Percentiles rank a stretch among this genome's conserved stretches.
Evolutionary conservation across 2,797 vertebrate species (phyloP).

Genomic region (Astyanax mexicanus): DNA sequence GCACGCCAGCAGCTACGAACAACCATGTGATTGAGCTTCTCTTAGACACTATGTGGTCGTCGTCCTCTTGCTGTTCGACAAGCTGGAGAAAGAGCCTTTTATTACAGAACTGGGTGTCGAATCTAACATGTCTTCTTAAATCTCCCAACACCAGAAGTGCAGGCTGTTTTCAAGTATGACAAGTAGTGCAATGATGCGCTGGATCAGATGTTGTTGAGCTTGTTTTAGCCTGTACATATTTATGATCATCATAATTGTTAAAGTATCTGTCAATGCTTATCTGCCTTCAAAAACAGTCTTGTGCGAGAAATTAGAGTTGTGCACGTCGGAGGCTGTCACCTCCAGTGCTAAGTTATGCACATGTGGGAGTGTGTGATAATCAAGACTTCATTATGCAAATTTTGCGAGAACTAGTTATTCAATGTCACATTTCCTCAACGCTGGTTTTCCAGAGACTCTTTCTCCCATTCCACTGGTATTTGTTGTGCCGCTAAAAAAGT

Average conservation of each 20-base stretch:
- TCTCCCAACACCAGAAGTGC: not conserved
- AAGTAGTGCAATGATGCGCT: not conserved
- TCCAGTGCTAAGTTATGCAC: constrained; percentile 33
- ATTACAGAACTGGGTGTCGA: not conserved
- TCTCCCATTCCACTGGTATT: constrained; percentile 15
- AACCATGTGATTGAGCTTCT: constrained; percentile 29
- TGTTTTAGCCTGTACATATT: not conserved
- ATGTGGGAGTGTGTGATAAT: constrained; percentile 36
- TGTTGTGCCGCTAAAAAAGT: constrained; percentile 37
- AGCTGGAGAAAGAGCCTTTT: constrained; percentile 15
- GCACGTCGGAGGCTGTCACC: constrained; percentile 3
- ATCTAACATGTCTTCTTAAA: constrained; percentile 3
- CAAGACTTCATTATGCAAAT: constrained; percentile 31
- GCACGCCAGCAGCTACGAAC: constrained; percentile 23
- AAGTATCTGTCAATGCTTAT: not conserved
- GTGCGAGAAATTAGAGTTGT: not conserved
- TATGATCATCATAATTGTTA: not conserved
- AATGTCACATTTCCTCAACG: constrained; percentile 9
- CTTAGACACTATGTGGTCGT: constrained; percentile 31
- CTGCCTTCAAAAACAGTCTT: constrained; percentile 6
- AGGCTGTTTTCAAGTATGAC: not conserved
- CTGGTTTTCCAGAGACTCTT: constrained; percentile 14
- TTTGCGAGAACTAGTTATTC: constrained; percentile 33
- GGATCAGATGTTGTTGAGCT: not conserved
- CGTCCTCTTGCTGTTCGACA: constrained; percentile 18